Conservation (phyloP, 2,113 vertebrate genomes). For the Peromyscus maniculatus region DNA sequence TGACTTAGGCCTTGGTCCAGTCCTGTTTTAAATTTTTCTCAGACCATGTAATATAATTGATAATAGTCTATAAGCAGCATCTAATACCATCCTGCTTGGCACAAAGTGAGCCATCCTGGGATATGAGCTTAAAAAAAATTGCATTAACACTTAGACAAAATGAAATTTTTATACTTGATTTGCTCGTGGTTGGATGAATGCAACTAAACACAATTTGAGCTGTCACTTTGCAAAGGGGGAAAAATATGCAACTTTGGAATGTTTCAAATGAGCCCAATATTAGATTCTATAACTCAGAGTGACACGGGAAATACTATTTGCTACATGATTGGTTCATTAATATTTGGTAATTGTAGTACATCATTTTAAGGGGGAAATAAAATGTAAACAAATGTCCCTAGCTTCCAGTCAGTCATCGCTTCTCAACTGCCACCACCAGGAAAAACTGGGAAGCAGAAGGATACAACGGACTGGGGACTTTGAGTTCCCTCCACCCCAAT, state of each 20-base stretch:
- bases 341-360: conserved; percentile 84
- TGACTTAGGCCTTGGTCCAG: conserved; percentile 70
- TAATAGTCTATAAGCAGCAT: conserved; percentile 82
- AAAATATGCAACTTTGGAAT: conserved; percentile 84
- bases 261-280: conserved; percentile 85
- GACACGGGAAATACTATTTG: conserved; percentile 84
- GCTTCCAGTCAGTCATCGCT: conserved; percentile 65
- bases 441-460: conserved; percentile 61
- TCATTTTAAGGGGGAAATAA: conserved; percentile 83
- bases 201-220: conserved; percentile 81
- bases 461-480: conserved; percentile 66
- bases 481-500: conserved; percentile 72
- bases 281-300: conserved; percentile 85
- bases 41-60: conserved; percentile 82
- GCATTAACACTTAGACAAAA: conserved; percentile 86
- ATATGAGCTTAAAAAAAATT: conserved; percentile 85
- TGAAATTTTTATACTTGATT: conserved; percentile 85
- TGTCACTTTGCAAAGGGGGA: conserved; percentile 82
- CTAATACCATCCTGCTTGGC: conserved; percentile 79
- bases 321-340: conserved; percentile 86
- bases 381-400: conserved; percentile 75
- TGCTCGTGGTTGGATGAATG: conserved; percentile 82
- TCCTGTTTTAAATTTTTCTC: conserved; percentile 81
- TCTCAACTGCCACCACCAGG: conserved; percentile 58
- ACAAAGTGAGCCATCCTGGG: conserved; percentile 80